A percentile compares a stretch with the other conserved stretches of the same genome.
phyloP scores from a whole-genome alignment of 2,113 vertebrate species.

The Grantiella picta region DNA sequence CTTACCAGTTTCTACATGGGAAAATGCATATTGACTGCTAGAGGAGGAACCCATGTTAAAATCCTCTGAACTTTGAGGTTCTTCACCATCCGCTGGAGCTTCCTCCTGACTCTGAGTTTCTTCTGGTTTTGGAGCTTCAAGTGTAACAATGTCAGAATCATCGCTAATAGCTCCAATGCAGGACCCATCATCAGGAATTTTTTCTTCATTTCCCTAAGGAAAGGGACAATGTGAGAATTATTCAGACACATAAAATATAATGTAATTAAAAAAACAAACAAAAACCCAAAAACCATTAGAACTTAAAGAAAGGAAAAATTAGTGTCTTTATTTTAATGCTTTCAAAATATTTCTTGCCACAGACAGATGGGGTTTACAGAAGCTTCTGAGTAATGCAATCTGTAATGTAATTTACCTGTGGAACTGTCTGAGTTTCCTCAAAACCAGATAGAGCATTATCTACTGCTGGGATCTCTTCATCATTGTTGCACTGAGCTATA shows the following conservation, averaged over 20 bases:
- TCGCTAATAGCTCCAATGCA: conserved; percentile 84
- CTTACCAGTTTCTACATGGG: conserved; percentile 85
- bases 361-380: neutral
- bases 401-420: conserved; percentile 70
- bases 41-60: conserved; percentile 89
- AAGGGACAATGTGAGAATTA: neutral
- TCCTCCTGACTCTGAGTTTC: conserved; percentile 75
- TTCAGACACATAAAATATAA: neutral
- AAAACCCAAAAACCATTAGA: neutral
- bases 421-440: conserved; percentile 50
- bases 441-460: conserved; percentile 54
- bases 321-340: neutral
- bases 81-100: conserved; percentile 50
- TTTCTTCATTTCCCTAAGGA: conserved; percentile 62
- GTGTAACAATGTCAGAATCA: conserved; percentile 93
- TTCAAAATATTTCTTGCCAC: neutral
- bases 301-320: neutral
- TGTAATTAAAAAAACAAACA: neutral
- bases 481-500: conserved; percentile 65
- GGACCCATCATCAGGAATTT: conserved; percentile 66
- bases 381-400: neutral
- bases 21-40: conserved; percentile 93
- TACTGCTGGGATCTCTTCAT: conserved; percentile 23
- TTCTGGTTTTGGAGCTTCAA: conserved; percentile 80
- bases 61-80: conserved; percentile 59